These are phyloP conservation scores for Diceros bicornis DNA, from an alignment of 2,797 vertebrate genomes.

Conservation along the genomic window DNA sequence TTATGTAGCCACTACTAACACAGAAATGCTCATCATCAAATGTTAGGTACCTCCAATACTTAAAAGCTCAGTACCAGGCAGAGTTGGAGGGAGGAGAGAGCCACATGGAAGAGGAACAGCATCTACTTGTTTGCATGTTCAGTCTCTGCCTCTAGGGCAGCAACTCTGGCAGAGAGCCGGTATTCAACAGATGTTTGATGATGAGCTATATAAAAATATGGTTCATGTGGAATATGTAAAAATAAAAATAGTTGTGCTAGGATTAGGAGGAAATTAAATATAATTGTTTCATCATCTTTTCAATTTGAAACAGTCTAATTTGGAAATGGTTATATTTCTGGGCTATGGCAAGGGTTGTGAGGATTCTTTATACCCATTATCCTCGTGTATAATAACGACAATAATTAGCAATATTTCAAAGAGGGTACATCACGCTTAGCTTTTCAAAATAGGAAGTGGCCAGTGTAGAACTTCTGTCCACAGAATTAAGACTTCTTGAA, in stretches of 20 bases:
- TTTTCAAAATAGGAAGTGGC: conserved; percentile 42
- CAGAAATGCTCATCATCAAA: conserved; percentile 33
- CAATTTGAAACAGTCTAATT: conserved; percentile 69
- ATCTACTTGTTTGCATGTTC: neutral
- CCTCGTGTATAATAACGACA: neutral
- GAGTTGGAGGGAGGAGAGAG: conserved; percentile 12
- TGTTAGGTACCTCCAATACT: neutral
- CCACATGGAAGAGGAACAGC: neutral
- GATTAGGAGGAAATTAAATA: conserved; percentile 39
- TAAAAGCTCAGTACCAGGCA: conserved; percentile 35
- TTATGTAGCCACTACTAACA: neutral
- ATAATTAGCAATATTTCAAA: neutral
- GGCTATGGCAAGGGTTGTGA: neutral
- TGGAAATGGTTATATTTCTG: conserved; percentile 56
- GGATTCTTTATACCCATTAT: conserved; percentile 10
- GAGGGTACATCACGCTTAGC: neutral
- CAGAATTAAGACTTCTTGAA: conserved; percentile 32
- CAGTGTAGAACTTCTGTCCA: neutral
- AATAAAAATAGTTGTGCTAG: conserved; percentile 64
- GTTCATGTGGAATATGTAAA: conserved; percentile 51
- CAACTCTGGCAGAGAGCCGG: conserved; percentile 2
- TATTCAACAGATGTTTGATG: conserved; percentile 39
- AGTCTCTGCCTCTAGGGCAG: conserved; percentile 6
- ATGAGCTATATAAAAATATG: conserved; percentile 64
- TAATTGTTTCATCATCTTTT: conserved; percentile 64